phyloP scores from a whole-genome alignment of 2,113 vertebrate species.

The Daphoenositta chrysoptera region DNA sequence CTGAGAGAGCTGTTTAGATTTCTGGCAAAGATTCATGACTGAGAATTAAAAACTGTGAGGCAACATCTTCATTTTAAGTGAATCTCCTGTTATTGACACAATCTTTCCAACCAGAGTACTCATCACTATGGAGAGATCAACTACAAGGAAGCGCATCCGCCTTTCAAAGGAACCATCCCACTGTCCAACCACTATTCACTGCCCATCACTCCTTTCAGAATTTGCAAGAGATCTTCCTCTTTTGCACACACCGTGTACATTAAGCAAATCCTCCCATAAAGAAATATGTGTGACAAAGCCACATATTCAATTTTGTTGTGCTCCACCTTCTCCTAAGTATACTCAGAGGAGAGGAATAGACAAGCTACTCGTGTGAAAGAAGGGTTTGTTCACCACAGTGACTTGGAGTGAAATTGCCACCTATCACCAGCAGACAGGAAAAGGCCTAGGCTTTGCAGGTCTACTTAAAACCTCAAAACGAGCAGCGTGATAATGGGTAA shows the following conservation, averaged over 20 bases:
- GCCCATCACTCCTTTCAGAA: neutral
- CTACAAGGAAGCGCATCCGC: neutral
- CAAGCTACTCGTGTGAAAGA: neutral
- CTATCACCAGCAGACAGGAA: neutral
- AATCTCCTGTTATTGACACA: neutral
- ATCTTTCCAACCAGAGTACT: neutral
- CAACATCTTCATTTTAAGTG: neutral
- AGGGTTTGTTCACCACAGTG: neutral
- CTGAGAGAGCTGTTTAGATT: neutral
- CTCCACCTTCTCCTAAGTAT: neutral
- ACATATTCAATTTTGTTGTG: neutral
- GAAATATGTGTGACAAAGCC: neutral
- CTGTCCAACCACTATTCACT: neutral
- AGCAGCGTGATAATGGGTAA: neutral
- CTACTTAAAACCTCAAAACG: neutral
- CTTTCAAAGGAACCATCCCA: neutral
- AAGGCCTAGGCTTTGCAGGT: neutral
- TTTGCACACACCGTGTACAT: neutral
- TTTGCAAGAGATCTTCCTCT: neutral
- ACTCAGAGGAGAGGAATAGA: neutral
- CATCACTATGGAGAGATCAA: neutral
- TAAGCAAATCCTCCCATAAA: neutral
- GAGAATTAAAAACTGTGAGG: slow-evolving; percentile 5
- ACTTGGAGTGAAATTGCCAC: neutral
- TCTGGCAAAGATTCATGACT: neutral